Evolutionary conservation across 2,888 invertebrate genomes (phyloP).

Genomic region (Lathronympha strigana): DNA sequence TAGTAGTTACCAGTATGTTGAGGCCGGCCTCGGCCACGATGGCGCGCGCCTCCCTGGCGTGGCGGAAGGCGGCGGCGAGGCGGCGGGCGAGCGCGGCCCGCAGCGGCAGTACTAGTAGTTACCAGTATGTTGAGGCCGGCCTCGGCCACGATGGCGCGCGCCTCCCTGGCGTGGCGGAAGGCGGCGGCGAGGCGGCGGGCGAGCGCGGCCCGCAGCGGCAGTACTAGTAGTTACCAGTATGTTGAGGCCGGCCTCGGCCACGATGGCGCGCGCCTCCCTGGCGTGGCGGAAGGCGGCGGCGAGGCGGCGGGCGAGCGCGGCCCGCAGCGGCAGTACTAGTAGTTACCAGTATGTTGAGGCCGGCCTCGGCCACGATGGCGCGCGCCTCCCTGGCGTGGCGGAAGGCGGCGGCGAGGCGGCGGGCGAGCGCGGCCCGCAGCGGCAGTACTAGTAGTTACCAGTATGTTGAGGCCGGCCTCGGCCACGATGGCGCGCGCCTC

Average conservation of each 20-base stretch:
- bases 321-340: conserved; percentile 95
- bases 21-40: conserved; percentile 85
- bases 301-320: conserved; percentile 88
- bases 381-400: conserved; percentile 61
- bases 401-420: conserved; percentile 89
- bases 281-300: conserved; percentile 86
- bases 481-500: conserved; percentile 78
- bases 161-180: conserved; percentile 76
- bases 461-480: conserved; percentile 73
- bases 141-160: conserved; percentile 82
- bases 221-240: too few species aligned
- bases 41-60: conserved; percentile 61
- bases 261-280: conserved; percentile 66
- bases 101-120: conserved; percentile 91
- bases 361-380: conserved; percentile 85
- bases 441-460: too few species aligned
- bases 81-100: conserved; percentile 91
- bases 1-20: too few species aligned
- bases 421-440: conserved; percentile 91
- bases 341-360: conserved; percentile 2
- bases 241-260: conserved; percentile 82
- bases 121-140: conserved; percentile 67
- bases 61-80: conserved; percentile 88
- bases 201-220: conserved; percentile 94
- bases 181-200: conserved; percentile 88